phyloP scores from a whole-genome alignment of 2,113 vertebrate species.

The Columba janthina region DNA sequence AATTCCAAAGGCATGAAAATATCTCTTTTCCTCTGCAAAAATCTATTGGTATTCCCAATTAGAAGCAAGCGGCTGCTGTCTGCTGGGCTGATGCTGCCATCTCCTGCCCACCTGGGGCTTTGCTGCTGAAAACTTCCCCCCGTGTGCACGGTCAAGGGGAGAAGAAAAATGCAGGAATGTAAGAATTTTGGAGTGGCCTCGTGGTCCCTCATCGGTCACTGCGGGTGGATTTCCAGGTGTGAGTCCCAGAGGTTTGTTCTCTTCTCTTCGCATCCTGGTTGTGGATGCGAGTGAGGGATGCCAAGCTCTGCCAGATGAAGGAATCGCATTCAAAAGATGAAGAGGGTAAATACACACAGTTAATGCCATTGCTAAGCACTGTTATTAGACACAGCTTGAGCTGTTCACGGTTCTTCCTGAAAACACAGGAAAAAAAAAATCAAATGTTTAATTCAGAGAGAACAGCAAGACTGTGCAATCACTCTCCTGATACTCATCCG shows the following conservation, averaged over 20 bases:
- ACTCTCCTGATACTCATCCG: background rate
- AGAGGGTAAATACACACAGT: background rate
- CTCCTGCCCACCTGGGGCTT: background rate
- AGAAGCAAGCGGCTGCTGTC: rapidly evolving
- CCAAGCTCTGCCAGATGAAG: background rate
- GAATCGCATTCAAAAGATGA: background rate
- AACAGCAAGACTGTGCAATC: background rate
- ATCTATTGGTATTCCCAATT: rapidly evolving
- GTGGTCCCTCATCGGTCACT: background rate
- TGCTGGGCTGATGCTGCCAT: constrained; percentile 51
- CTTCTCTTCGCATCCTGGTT: background rate
- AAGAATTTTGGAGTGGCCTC: background rate
- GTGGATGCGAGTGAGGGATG: background rate
- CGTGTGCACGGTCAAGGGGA: background rate
- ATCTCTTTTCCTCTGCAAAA: background rate
- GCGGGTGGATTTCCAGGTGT: background rate
- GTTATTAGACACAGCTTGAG: background rate
- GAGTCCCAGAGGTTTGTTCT: rapidly evolving
- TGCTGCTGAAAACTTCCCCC: background rate
- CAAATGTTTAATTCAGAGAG: background rate
- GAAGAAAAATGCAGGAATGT: background rate
- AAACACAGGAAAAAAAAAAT: background rate
- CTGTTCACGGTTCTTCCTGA: background rate
- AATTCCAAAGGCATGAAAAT: background rate
- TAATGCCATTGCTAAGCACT: background rate